Conservation (phyloP, 2,888 invertebrate species). For the Vesta saturnalis region DNA sequence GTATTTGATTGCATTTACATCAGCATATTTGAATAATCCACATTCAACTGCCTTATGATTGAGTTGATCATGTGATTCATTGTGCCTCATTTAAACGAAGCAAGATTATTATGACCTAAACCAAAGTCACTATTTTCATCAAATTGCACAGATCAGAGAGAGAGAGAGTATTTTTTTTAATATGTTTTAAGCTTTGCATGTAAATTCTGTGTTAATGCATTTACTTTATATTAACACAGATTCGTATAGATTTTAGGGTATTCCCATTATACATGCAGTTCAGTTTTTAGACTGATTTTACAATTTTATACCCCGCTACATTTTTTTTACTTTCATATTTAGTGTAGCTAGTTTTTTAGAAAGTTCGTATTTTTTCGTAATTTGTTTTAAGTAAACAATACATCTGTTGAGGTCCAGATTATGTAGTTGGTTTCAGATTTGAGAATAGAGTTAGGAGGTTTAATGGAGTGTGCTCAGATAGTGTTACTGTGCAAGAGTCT, state of each 20-base stretch:
- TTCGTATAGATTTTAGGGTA: not conserved
- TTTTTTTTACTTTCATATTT: no score
- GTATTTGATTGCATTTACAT: constrained; percentile 10
- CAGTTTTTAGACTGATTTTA: no score
- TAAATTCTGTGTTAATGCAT: not conserved
- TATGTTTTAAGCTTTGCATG: not conserved
- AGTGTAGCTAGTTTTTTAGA: no score
- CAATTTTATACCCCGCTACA: no score
- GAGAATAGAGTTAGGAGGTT: no score
- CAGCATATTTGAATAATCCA: not conserved
- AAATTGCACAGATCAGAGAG: no score
- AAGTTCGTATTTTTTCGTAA: no score
- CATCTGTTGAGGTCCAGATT: not conserved
- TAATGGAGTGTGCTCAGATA: no score
- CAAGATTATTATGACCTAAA: not conserved
- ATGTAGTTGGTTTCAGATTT: no score
- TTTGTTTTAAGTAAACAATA: no score
- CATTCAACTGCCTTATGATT: not conserved
- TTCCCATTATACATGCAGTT: not conserved
- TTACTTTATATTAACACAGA: not conserved
- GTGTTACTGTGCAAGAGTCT: no score
- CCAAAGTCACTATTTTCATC: not conserved
- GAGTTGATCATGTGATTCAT: not conserved
- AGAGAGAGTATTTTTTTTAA: no score
- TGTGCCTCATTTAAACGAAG: not conserved